Evolutionary conservation across 2,113 vertebrate genomes (phyloP), one percentile per base, ranked within the genome.

Genomic region (Nycticorax nycticorax): DNA sequence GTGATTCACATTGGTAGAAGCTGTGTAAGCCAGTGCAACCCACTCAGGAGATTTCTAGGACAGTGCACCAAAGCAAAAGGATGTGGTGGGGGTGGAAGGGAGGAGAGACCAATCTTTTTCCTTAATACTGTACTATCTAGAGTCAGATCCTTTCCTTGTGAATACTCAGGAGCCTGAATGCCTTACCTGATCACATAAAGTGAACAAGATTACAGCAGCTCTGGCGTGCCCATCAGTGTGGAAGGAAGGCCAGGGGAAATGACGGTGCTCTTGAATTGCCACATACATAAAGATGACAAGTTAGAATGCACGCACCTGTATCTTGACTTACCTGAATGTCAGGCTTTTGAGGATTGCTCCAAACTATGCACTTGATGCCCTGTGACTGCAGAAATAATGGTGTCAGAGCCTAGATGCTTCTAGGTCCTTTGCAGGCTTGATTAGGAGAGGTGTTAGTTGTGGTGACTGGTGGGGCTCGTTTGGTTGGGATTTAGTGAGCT

Each of bases 31-130:
- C 91, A 73, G 62, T 48, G 50, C 94, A 94, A 10, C 93, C 76
- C 95, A 93, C 95, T 93, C 86, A 52, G 0, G 43, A 89, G 78
- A 80, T 92, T 83, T 91, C 93, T 90, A 86, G 85, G 90, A 67
- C 73, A 68, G 77, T 50, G 75, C 82, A 67, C 86, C 66, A 74
- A 77, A 94, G 88, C 78, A 88, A 78, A 90, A 93, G 68, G 60
- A 39, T 96, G 92, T 81, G 73, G 41, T 95, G 84, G 80, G 73
- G 68, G 83, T 74, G 81, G 83, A 74, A 84, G 55, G 64, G 76
- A 92, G 57, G 20, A n/a, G 81, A 93, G 53, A 59, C 56, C 53
- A 37, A 6, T 71, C 26, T n/a, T 85, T 73, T 71, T 73, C 67
- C 37, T 80, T 93, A 57, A n/a, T 92, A 32, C 48, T 32, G 5